phyloP scores from a whole-genome alignment of 2,113 vertebrate genomes.

The Misgurnus mizolepis region DNA sequence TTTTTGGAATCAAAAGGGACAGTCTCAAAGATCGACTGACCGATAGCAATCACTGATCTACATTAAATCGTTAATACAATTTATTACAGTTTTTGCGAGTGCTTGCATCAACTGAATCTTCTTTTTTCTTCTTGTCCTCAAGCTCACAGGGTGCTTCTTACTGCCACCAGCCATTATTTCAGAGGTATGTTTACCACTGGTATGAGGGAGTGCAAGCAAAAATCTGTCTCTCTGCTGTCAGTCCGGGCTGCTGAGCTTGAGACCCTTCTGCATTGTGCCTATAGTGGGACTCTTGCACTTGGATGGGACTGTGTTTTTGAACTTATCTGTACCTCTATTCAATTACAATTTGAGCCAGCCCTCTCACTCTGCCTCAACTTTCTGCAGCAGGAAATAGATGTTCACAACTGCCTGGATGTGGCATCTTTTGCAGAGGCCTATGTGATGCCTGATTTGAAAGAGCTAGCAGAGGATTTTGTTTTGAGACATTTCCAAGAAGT shows the following conservation, averaged over 20 bases:
- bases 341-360: conserved; percentile 82
- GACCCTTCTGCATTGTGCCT: conserved; percentile 79
- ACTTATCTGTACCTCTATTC: conserved; percentile 78
- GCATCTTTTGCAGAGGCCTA: conserved; percentile 79
- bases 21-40: too few species aligned
- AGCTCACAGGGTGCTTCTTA: conserved; percentile 87
- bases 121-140: not conserved
- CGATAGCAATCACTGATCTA: too few species aligned
- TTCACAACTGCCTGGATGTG: conserved; percentile 76
- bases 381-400: conserved; percentile 76
- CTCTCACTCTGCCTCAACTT: conserved; percentile 81
- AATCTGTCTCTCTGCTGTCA: conserved; percentile 61
- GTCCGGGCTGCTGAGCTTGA: conserved; percentile 77
- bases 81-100: too few species aligned
- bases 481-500: conserved; percentile 81
- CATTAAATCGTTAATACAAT: too few species aligned
- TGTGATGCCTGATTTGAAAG: conserved; percentile 72
- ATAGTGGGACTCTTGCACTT: conserved; percentile 76
- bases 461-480: conserved; percentile 75
- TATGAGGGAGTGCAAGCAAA: conserved; percentile 82
- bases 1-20: too few species aligned
- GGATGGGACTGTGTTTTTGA: conserved; percentile 80
- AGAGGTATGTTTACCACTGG: conserved; percentile 85
- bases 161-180: conserved; percentile 88
- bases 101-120: not conserved